Evolutionary conservation across 2,113 vertebrate species (phyloP).

Genomic region (Alligator sinensis): DNA sequence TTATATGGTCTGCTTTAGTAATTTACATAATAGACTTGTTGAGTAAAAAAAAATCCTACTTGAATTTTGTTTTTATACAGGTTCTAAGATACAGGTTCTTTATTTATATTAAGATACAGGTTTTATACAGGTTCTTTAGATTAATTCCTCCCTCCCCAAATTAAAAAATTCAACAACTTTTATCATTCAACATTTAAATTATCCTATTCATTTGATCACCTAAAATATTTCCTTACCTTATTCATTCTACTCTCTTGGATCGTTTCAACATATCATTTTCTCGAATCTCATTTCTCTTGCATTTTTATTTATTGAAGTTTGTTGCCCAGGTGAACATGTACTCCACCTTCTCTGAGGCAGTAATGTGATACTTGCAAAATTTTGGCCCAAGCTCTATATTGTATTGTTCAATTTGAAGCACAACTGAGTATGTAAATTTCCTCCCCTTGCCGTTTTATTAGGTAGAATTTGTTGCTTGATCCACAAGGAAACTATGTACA

Average conservation of each 20-base stretch:
- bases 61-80: background rate
- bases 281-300: background rate
- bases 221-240: background rate
- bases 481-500: background rate
- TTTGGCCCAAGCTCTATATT: background rate
- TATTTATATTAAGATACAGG: no score
- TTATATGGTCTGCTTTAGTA: background rate
- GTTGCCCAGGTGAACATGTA: background rate
- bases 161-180: background rate
- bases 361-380: background rate
- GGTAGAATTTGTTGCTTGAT: background rate
- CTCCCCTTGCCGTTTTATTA: background rate
- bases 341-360: background rate
- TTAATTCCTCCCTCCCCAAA: no score
- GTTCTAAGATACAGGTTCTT: no score
- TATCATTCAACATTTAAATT: conserved; percentile 9
- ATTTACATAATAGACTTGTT: background rate
- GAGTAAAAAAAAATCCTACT: background rate
- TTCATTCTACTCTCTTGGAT: background rate
- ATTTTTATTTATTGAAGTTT: background rate
- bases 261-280: background rate
- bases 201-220: background rate
- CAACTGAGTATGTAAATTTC: background rate
- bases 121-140: background rate
- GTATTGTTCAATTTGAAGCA: background rate